Conservation (phyloP, 2,888 invertebrate species). For the Ectemnius continuus region DNA sequence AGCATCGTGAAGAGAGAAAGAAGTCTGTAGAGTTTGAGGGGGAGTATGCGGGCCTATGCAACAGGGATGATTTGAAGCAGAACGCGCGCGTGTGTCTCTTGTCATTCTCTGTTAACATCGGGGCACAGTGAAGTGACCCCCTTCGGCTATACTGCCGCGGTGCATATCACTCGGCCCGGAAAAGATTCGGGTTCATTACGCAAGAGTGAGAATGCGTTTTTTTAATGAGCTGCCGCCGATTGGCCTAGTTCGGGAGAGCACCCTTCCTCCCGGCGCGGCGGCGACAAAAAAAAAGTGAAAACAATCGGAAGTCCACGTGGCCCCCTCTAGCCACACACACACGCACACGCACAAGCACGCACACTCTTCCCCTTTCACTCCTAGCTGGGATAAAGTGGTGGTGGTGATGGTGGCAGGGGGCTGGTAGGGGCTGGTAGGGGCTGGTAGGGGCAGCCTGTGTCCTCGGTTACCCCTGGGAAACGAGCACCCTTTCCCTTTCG, state of each 20-base stretch:
- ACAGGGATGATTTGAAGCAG: no score
- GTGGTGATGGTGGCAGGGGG: not conserved
- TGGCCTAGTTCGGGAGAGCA: slow-evolving; percentile 42
- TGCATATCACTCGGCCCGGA: not conserved
- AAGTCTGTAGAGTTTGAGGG: no score
- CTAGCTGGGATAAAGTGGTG: not conserved
- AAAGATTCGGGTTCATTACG: not conserved
- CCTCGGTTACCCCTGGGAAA: slow-evolving; percentile 40
- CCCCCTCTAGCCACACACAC: slow-evolving; percentile 27
- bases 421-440: no score
- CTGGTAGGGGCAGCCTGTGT: slow-evolving; percentile 1
- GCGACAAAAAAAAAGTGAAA: slow-evolving; percentile 45
- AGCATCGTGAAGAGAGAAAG: no score
- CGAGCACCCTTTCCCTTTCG: slow-evolving; percentile 60
- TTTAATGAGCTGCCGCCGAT: slow-evolving; percentile 32
- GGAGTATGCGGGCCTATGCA: no score
- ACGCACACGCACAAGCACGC: not conserved
- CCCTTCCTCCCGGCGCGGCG: slow-evolving; percentile 41
- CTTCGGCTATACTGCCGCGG: no score
- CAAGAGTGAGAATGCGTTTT: slow-evolving; percentile 14
- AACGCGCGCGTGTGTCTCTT: no score
- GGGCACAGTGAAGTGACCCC: no score
- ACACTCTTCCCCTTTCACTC: slow-evolving; percentile 52
- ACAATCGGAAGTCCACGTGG: slow-evolving; percentile 49
- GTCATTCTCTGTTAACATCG: no score